Evolutionary conservation across 2,888 invertebrate genomes (phyloP).

Genomic region (Mesorhabditis belari): DNA sequence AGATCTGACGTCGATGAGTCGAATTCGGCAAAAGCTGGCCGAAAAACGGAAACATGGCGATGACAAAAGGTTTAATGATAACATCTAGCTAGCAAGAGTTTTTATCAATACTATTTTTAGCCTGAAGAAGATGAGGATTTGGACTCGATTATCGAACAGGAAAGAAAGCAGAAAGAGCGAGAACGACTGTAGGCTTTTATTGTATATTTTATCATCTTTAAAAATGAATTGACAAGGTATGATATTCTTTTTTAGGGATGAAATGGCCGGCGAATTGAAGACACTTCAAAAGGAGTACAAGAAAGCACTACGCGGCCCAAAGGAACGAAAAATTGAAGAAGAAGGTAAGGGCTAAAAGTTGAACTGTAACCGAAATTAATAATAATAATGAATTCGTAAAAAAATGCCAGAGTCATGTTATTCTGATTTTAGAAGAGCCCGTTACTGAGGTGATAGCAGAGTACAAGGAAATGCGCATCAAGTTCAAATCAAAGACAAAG

Average conservation of each 20-base stretch:
- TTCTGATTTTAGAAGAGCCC: too few relatives aligned
- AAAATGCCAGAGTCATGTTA: too few relatives aligned
- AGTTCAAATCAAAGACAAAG: too few relatives aligned
- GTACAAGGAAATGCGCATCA: too few relatives aligned
- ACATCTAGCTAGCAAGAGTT: too few relatives aligned
- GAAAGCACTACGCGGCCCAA: conserved; percentile 42
- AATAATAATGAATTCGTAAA: too few relatives aligned
- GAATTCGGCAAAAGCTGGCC: conserved; percentile 18
- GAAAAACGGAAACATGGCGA: conserved; percentile 11
- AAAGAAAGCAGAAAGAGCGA: conserved; percentile 13
- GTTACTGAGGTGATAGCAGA: too few relatives aligned
- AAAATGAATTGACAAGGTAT: too few relatives aligned
- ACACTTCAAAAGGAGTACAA: conserved; percentile 47
- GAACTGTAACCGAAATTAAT: too few relatives aligned
- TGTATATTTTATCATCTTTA: not conserved
- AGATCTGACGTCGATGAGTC: conserved; percentile 10
- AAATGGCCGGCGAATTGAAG: conserved; percentile 18
- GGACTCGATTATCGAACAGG: conserved; percentile 26
- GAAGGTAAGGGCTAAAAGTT: conserved; percentile 19
- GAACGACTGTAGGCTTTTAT: conserved; percentile 18
- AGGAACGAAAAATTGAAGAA: conserved; percentile 69
- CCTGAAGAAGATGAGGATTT: too few relatives aligned
- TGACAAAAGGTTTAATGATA: not conserved
- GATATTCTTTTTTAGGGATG: conserved; percentile 17
- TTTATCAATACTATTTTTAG: too few relatives aligned